A percentile compares a stretch with the other conserved stretches of the same genome.
These are phyloP conservation scores for Papilio gigon DNA, from an alignment of 2,888 invertebrate genomes.

Conservation along the genomic window DNA sequence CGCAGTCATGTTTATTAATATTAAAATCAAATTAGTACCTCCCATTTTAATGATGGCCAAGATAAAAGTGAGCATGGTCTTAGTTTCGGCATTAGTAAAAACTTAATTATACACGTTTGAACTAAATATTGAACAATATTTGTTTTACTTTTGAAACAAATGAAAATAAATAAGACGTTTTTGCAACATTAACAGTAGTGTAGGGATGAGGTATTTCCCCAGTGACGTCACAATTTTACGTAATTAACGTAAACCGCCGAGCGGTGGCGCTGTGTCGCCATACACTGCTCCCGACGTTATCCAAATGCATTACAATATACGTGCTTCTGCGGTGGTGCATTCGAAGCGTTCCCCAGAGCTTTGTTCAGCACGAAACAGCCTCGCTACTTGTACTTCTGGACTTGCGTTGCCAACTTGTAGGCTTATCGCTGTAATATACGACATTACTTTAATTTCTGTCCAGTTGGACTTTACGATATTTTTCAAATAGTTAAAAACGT, in stretches of 20 bases:
- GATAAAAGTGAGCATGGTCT: no score
- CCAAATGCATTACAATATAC: constrained; percentile 67
- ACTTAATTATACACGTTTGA: no score
- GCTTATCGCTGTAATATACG: constrained; percentile 24
- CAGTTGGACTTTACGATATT: neutral
- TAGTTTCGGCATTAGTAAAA: no score
- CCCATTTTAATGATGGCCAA: no score
- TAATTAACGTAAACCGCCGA: constrained; percentile 65
- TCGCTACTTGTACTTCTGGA: constrained; percentile 30
- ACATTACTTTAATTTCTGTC: constrained; percentile 5
- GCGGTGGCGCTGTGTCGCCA: constrained; percentile 54
- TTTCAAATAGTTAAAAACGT: neutral
- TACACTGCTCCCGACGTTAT: constrained; percentile 59
- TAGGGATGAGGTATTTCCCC: constrained; percentile 55
- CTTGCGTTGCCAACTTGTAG: constrained; percentile 33
- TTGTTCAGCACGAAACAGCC: constrained; percentile 43
- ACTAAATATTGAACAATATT: no score
- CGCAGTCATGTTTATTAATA: no score
- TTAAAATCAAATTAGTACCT: no score
- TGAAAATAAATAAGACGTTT: constrained; percentile 48
- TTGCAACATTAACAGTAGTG: constrained; percentile 58
- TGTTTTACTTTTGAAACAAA: no score
- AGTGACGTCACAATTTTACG: constrained; percentile 72
- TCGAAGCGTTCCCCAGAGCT: constrained; percentile 58
- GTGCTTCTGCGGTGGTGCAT: constrained; percentile 64